Evolutionary conservation across 1,140 invertebrate species (phyloP).

Genomic region (Drosophila eugracilis): DNA sequence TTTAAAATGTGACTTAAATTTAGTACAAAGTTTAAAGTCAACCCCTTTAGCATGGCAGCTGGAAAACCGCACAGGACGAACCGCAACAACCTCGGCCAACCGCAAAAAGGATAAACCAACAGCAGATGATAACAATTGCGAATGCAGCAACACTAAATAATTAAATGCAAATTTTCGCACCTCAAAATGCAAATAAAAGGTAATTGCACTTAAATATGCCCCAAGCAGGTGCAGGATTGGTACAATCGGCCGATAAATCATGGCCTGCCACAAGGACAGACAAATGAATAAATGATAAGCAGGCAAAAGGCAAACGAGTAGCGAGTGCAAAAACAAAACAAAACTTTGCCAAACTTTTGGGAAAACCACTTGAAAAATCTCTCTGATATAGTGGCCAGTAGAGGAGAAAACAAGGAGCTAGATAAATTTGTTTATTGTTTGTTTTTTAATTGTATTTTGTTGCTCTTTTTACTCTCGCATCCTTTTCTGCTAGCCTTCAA

Average conservation of each 20-base stretch:
- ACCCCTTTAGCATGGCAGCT: no score
- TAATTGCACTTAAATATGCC: conserved; percentile 53
- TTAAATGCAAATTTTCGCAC: conserved; percentile 67
- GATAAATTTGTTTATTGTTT: conserved; percentile 37
- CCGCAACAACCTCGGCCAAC: conserved; percentile 21
- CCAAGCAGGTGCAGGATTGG: conserved; percentile 13
- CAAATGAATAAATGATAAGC: conserved; percentile 74
- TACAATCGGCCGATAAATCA: conserved; percentile 47
- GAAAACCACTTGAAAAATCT: conserved; percentile 38
- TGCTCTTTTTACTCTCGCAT: conserved; percentile 7
- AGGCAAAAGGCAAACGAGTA: conserved; percentile 29
- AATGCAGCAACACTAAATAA: conserved; percentile 60
- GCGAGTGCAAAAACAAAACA: conserved; percentile 13
- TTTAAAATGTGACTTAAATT: conserved; percentile 14
- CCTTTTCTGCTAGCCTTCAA: conserved; percentile 1
- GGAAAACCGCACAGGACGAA: conserved; percentile 36
- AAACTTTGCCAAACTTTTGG: conserved; percentile 38
- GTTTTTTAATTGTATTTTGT: conserved; percentile 16
- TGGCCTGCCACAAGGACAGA: conserved; percentile 19
- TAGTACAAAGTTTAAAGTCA: neutral
- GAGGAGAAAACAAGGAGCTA: neutral
- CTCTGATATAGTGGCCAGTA: neutral
- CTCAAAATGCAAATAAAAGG: conserved; percentile 61
- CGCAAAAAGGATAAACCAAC: conserved; percentile 24
- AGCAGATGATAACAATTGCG: conserved; percentile 44